Conservation (phyloP, 2,888 invertebrate genomes). For the Nymphalis polychloros region DNA sequence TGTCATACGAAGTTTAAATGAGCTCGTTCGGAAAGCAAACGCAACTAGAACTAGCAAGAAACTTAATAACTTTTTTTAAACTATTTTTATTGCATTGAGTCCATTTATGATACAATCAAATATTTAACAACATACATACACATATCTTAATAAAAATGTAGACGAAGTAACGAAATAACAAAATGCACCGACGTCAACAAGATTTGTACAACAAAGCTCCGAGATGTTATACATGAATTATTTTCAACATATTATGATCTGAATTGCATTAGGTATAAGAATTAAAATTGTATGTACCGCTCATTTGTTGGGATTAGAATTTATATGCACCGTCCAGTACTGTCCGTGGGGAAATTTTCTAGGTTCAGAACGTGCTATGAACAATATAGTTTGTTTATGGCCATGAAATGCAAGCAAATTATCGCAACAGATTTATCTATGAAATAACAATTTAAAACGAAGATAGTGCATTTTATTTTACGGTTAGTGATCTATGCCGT, state of each 20-base stretch:
- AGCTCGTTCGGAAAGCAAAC: no score
- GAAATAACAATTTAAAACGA: neutral
- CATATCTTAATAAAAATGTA: constrained; percentile 17
- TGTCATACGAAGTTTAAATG: no score
- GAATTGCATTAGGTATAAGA: neutral
- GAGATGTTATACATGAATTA: neutral
- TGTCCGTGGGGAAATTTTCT: constrained; percentile 40
- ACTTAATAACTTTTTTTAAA: no score
- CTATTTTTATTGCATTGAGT: neutral
- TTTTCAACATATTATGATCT: neutral
- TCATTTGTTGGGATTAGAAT: constrained; percentile 21
- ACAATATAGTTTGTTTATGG: constrained; percentile 36
- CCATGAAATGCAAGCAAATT: constrained; percentile 32
- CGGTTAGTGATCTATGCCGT: neutral
- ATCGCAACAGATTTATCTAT: constrained; percentile 18
- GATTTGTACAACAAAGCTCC: constrained; percentile 2
- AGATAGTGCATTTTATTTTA: constrained; percentile 6
- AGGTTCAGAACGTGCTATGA: constrained; percentile 37
- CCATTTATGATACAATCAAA: neutral
- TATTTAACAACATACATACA: constrained; percentile 8
- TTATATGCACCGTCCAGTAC: constrained; percentile 31
- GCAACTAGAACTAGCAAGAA: no score
- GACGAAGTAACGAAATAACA: constrained; percentile 21
- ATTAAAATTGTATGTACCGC: neutral
- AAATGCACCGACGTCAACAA: constrained; percentile 19